Evolutionary conservation across 2,113 vertebrate genomes (phyloP).

Genomic region (Gasterosteus aculeatus): DNA sequence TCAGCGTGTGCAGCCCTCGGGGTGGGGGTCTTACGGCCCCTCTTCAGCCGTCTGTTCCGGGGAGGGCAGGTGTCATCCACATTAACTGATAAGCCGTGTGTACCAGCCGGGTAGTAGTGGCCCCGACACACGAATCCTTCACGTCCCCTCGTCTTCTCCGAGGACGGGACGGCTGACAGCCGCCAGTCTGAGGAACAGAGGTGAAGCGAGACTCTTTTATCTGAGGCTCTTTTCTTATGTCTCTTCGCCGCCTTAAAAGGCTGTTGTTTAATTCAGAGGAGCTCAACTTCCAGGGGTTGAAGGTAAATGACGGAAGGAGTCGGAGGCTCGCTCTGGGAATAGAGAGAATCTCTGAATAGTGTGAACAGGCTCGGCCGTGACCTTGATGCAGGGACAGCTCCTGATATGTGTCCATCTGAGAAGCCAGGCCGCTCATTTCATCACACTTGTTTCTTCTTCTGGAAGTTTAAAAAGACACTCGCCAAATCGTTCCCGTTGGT

Average conservation of each 20-base stretch:
- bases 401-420: not conserved
- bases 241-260: not conserved
- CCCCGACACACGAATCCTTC: slow-evolving; percentile 1
- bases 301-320: slow-evolving; percentile 21
- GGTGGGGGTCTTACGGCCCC: slow-evolving; percentile 12
- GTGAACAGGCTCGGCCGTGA: not conserved
- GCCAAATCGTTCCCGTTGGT: not conserved
- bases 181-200: slow-evolving; percentile 7
- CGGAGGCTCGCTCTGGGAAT: slow-evolving; percentile 6
- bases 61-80: slow-evolving; percentile 29
- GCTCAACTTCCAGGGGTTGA: not conserved
- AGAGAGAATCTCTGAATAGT: slow-evolving; percentile 2
- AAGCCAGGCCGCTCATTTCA: not conserved
- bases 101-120: too few relatives aligned
- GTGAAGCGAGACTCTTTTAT: slow-evolving; percentile 1
- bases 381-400: not conserved
- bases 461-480: not conserved
- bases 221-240: not conserved
- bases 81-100: slow-evolving; percentile 26
- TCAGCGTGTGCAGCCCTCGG: slow-evolving; percentile 32
- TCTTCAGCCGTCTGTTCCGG: slow-evolving; percentile 23
- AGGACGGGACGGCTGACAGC: slow-evolving; percentile 5
- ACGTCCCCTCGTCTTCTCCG: not conserved
- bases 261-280: slow-evolving; percentile 24
- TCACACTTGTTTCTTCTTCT: not conserved